A percentile compares a stretch with the other conserved stretches of the same genome.
These are phyloP conservation scores for Allacma fusca DNA, from an alignment of 2,888 invertebrate species.

Conservation along the genomic window DNA sequence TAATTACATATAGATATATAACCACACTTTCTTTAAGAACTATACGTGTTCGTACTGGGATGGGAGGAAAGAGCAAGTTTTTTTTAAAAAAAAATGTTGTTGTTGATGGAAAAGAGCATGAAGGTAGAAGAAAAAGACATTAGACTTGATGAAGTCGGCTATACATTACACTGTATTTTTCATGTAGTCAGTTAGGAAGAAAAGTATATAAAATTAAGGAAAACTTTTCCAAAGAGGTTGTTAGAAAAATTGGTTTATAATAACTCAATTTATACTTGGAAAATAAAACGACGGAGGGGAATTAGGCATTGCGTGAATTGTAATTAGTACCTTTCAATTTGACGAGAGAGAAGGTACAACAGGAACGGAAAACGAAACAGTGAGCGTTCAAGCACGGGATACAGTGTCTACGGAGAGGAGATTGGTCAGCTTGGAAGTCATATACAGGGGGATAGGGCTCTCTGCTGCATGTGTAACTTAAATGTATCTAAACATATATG, in stretches of 20 bases:
- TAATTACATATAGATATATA: no score
- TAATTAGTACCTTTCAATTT: slow-evolving; percentile 63
- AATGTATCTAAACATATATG: no score
- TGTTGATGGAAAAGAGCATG: background rate
- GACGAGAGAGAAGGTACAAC: slow-evolving; percentile 59
- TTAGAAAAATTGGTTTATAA: slow-evolving; percentile 61
- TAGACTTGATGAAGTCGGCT: slow-evolving; percentile 5
- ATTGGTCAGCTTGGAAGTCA: background rate
- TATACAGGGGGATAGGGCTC: background rate
- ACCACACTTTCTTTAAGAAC: no score
- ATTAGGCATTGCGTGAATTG: slow-evolving; percentile 62
- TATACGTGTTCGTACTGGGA: background rate
- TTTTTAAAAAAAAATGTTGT: background rate
- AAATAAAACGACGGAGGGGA: slow-evolving; percentile 47
- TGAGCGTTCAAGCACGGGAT: background rate
- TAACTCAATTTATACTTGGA: slow-evolving; percentile 61
- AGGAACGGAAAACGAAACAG: background rate
- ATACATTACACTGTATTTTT: background rate
- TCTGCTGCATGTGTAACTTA: no score
- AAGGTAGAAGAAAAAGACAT: slow-evolving; percentile 6
- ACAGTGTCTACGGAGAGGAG: background rate
- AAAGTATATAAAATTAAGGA: slow-evolving; percentile 22
- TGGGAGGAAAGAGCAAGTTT: background rate
- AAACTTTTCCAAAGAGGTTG: slow-evolving; percentile 51
- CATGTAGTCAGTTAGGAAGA: slow-evolving; percentile 17